A percentile compares a stretch with the other conserved stretches of the same genome.
These are phyloP conservation scores for Tupiocoris notatus DNA, from an alignment of 2,888 invertebrate genomes.

Conservation along the genomic window DNA sequence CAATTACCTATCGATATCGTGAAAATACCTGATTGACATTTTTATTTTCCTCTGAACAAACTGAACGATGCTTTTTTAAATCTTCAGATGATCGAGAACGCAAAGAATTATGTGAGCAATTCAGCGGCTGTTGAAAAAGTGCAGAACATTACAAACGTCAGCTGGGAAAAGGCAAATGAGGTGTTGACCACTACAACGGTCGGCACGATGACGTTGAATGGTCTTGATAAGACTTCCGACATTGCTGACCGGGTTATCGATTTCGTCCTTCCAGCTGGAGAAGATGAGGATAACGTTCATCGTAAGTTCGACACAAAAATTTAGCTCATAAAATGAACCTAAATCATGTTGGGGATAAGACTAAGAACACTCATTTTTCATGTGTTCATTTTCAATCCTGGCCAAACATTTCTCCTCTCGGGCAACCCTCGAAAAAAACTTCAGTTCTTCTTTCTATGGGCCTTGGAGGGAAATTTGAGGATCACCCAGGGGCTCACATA, in stretches of 20 bases:
- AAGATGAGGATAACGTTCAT: slow-evolving; percentile 58
- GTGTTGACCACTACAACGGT: slow-evolving; percentile 65
- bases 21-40: too few relatives aligned
- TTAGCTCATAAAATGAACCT: too few relatives aligned
- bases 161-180: slow-evolving; percentile 71
- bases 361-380: too few relatives aligned
- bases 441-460: too few relatives aligned
- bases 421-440: too few relatives aligned
- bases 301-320: slow-evolving; percentile 48
- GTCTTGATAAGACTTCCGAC: slow-evolving; percentile 67
- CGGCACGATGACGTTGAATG: slow-evolving; percentile 65
- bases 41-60: too few relatives aligned
- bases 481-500: too few relatives aligned
- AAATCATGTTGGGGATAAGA: too few relatives aligned
- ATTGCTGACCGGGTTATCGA: slow-evolving; percentile 72
- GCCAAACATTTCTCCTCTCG: too few relatives aligned
- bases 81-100: slow-evolving; percentile 55
- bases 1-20: background rate
- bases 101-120: slow-evolving; percentile 54
- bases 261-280: slow-evolving; percentile 67
- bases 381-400: too few relatives aligned
- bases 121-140: slow-evolving; percentile 52
- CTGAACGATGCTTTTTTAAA: background rate
- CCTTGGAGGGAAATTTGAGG: too few relatives aligned
- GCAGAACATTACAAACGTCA: slow-evolving; percentile 56